Percentiles rank a stretch among this genome's conserved stretches.
Conservation (phyloP, 2,888 invertebrate species). For the Spilosoma lubricipeda region DNA sequence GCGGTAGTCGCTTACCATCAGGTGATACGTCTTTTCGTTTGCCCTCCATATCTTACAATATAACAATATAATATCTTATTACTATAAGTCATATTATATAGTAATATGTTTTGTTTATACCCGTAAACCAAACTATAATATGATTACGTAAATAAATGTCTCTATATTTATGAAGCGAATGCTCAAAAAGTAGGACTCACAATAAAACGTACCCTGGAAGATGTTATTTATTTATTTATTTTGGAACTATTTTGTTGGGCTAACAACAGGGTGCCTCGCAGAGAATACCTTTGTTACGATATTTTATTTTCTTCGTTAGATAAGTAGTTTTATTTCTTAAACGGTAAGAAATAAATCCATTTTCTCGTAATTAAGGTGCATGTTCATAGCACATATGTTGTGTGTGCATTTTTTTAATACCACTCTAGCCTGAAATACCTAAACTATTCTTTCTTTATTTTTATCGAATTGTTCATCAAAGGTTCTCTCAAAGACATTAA, state of each 20-base stretch:
- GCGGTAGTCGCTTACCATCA: no score
- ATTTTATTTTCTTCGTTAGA: not conserved
- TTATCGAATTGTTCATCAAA: no score
- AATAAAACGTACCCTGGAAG: constrained; percentile 27
- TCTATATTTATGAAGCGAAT: not conserved
- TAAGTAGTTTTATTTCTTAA: not conserved
- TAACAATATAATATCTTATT: no score
- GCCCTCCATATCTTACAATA: no score
- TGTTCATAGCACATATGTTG: no score
- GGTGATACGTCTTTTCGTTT: no score
- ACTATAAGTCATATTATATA: not conserved
- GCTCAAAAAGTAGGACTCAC: constrained; percentile 13
- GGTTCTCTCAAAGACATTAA: no score
- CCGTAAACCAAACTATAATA: not conserved
- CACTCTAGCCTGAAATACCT: no score
- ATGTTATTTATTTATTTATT: constrained; percentile 40
- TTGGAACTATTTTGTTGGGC: constrained; percentile 23
- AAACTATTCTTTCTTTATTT: no score
- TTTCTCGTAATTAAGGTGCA: no score
- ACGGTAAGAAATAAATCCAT: no score
- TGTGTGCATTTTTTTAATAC: no score
- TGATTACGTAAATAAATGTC: constrained; percentile 16
- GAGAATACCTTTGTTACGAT: constrained; percentile 27
- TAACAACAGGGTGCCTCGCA: not conserved
- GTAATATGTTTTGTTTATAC: not conserved